These are phyloP conservation scores for Pristionchus fissidentatus DNA, from an alignment of 2,888 invertebrate genomes.

Conservation along the genomic window DNA sequence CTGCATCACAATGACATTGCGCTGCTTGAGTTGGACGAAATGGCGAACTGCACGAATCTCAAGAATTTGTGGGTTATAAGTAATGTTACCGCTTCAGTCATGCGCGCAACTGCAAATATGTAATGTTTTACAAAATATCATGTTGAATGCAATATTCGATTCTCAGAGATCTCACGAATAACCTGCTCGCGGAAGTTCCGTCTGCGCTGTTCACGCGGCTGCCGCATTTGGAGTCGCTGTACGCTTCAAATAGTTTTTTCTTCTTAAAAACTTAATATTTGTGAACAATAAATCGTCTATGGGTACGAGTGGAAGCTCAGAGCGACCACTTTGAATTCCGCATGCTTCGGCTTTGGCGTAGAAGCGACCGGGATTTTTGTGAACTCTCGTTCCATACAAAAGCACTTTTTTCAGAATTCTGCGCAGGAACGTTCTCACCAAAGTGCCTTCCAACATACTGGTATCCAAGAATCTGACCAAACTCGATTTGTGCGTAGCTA, in stretches of 20 bases:
- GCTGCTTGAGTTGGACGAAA: not conserved
- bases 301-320: no score
- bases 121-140: not conserved
- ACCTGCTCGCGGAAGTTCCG: not conserved
- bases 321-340: no score
- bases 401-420: not conserved
- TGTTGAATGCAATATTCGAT: not conserved
- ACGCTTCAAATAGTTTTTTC: not conserved
- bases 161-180: conserved; percentile 46
- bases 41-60: conserved; percentile 13
- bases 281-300: not conserved
- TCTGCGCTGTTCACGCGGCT: not conserved
- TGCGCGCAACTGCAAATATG: no score
- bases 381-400: no score
- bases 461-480: not conserved
- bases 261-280: not conserved
- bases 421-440: conserved; percentile 4
- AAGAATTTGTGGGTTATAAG: conserved; percentile 20
- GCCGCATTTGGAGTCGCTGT: not conserved
- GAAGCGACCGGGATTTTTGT: no score
- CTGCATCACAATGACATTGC: conserved; percentile 45
- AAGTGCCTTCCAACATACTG: not conserved
- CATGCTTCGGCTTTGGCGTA: no score
- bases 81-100: not conserved
- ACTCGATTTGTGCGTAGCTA: conserved; percentile 10